These are phyloP conservation scores for Reticulitermes lucifugus DNA, from an alignment of 2,888 invertebrate species.

Conservation along the genomic window DNA sequence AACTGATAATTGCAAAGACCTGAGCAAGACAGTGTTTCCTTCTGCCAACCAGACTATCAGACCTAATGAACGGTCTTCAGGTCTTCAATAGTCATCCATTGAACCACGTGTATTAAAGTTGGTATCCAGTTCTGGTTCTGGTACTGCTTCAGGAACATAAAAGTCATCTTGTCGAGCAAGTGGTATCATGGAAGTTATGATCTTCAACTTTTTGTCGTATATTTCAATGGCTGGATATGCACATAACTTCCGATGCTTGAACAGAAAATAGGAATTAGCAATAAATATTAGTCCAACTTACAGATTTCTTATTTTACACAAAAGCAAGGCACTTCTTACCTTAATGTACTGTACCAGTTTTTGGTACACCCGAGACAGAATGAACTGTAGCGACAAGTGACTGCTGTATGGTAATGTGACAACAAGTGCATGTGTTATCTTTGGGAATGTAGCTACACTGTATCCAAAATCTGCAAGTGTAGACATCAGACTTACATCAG, in stretches of 20 bases:
- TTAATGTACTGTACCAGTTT: background rate
- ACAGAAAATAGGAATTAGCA: background rate
- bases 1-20: too few relatives aligned
- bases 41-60: too few relatives aligned
- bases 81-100: too few relatives aligned
- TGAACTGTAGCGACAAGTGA: background rate
- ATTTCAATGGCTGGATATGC: slow-evolving; percentile 9
- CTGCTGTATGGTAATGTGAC: background rate
- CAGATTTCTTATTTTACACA: too few relatives aligned
- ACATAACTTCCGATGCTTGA: background rate
- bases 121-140: background rate
- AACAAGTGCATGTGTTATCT: background rate
- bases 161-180: slow-evolving; percentile 5
- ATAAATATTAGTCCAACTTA: too few relatives aligned
- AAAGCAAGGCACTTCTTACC: background rate
- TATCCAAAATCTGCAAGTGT: background rate
- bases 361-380: background rate
- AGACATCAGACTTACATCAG: background rate
- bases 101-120: too few relatives aligned
- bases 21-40: too few relatives aligned
- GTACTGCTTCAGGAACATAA: slow-evolving; percentile 1
- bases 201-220: background rate
- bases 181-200: background rate
- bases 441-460: background rate
- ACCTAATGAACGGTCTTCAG: too few relatives aligned